Base-by-base conservation (phyloP, 2,888 invertebrate genomes). In the Linyphia triangularis region DNA sequence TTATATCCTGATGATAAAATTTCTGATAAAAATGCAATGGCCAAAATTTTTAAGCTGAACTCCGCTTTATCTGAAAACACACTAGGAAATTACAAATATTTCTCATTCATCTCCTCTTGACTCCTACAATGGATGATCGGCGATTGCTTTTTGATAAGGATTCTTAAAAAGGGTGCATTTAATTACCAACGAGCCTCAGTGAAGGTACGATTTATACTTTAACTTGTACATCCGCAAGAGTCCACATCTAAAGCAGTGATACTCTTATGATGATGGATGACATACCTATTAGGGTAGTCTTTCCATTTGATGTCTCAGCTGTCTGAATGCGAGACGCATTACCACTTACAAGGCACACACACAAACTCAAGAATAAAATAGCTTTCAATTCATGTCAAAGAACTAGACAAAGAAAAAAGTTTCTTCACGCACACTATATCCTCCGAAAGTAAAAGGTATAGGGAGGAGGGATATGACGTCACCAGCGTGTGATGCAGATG, bases 251-350 rank as follows among this genome's bases (percentile, higher is more conserved):
- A 72, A 30, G 59, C 69, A 69, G 59, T 40, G 69, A 69, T 67
- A 69, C 77, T 59, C 57, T 85, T 72, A 85, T 69, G 77, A 59
- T 77, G 77, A 85, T 85, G 85, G 77, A 85, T 85, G 37, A 77
- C 61, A 59, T 85, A 69, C 77, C 77, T 67, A 85, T 73, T 67
- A 59, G 82, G 37, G 61, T 70, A 61, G 40, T 30, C 59, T 70
- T 40, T 57, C 61, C 26, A 24, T 85, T 77, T 40, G 70, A 85
- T 85, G 67, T 69, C 59, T 77, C 69, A 85, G 57, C 85, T 85
- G 85, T 77, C 75, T 77, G 59, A 85, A 77, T 57, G 3, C 19
- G 72, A 43, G 43, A 63, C 59, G 85, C 51, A 85, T 85, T 77
- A 85, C 85, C 77, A 77, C 57, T 22, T 65, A 57, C 28, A 43